Percentiles rank a stretch among this genome's conserved stretches.
Evolutionary conservation across 2,888 invertebrate species (phyloP).

Genomic region (Clistopyga incitator): DNA sequence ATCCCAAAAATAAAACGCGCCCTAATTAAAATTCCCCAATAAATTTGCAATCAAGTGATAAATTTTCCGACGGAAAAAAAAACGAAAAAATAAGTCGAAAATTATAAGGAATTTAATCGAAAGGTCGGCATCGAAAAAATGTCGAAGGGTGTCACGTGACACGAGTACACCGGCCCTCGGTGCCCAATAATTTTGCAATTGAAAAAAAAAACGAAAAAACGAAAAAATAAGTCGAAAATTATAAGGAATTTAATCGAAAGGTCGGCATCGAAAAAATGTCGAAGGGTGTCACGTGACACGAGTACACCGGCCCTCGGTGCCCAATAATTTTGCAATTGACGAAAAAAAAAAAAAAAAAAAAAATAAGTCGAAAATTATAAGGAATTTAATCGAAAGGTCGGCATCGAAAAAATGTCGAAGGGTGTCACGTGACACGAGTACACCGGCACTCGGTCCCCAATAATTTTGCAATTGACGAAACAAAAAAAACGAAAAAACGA

Average conservation of each 20-base stretch:
- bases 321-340: too few relatives aligned
- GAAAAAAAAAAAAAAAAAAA: too few relatives aligned
- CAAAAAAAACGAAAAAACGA: too few relatives aligned
- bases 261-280: conserved; percentile 45
- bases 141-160: conserved; percentile 60
- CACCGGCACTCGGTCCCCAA: conserved; percentile 39
- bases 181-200: not conserved
- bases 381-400: too few relatives aligned
- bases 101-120: conserved; percentile 44
- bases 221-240: too few relatives aligned
- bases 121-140: conserved; percentile 47
- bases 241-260: conserved; percentile 49
- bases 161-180: conserved; percentile 58
- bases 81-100: too few relatives aligned
- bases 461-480: too few relatives aligned
- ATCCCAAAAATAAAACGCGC: too few relatives aligned
- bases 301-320: conserved; percentile 50
- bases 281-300: conserved; percentile 64
- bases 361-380: too few relatives aligned
- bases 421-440: conserved; percentile 66
- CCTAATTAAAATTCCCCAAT: not conserved
- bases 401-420: conserved; percentile 26
- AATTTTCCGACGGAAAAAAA: too few relatives aligned
- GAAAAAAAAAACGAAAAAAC: too few relatives aligned
- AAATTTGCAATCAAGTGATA: too few relatives aligned